Base-by-base conservation (phyloP, 2,888 invertebrate species). In the Bellardia bayeri region DNA sequence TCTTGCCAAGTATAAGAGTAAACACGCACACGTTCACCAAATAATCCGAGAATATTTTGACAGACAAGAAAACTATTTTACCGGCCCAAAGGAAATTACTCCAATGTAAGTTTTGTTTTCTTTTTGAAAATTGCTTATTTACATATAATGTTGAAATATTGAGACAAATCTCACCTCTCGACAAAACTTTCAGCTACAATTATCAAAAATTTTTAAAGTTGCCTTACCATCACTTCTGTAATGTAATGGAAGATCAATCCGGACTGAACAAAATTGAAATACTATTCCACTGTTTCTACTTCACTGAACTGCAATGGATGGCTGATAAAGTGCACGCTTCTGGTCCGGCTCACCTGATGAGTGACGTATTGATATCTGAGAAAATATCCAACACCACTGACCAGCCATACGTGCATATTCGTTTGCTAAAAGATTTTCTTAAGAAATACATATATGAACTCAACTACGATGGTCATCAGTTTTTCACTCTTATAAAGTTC, bases 401-500 rank as follows among this genome's bases (percentile, higher is more conserved):
- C n/a, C 94, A 94, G 0, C 89, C 94, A 2, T 95, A 95, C 80
- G 89, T 90, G 54, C 92, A 92, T 88, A 92, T 93, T 82, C 90
- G 89, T 90, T 89, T 93, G 54, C 89, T 93, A 4, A 95, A 95
- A 90, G 95, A 96, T 88, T 95, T 97, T 86, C 94, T 98, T 85
- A 96, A 96, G 93, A 94, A 95, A 0, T 96, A 97, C 90, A 95
- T 96, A 6, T 95, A 95, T 90, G 96, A 97, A 16, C 94, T 98
- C 78, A 96, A 96, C 90, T 97, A 97, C 90, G 98, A 98, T 92
- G 97, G 97, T 49, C 95, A 96, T 90, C 98, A 98, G 93, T 96
- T 98, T 90, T 97, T 96, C 90, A 96, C 97, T 3, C 95, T 97
- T 88, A 94, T 96, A 88, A 95, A 94, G 91, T 94, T 92, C 89